Base-by-base conservation (phyloP, 1,140 invertebrate species). In the Tetramorium simillimum region DNA sequence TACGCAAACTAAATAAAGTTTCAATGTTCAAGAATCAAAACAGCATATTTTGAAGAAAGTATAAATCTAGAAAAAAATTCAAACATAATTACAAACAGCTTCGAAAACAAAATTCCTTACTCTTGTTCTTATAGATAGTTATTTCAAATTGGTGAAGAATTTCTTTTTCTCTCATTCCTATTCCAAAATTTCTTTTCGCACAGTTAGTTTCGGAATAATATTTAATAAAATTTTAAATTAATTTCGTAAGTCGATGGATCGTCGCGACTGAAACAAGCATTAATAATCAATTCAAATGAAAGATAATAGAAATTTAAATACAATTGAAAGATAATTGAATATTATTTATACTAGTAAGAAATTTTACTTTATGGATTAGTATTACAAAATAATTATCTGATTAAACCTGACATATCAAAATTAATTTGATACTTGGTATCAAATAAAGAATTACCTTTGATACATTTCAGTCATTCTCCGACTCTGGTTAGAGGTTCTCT, bases 71-170 rank as follows among this genome's bases (percentile, higher is more conserved):
- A 72, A n/a, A 58, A 21, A 56, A 43, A 77, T 43, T 53, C 16
- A 33, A 70, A 75, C 28, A 65, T 33, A 69, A 14, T 73, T 40
- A 51, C 10, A 33, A 67, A 51, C 46, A 12, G 24, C 3, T 67
- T 80, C 4, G 62, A 76, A 76, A 76, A 76, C 53, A 60, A 76
- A 76, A 60, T 60, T 76, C 73, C 73, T 76, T 5, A 9, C 5
- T 16, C n/a, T 60, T 43, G 21, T 60, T 60, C 3, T 76, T 76
- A 60, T 60, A 58, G 7, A 51, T 14, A 37, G 37, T 24, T 24
- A 60, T 76, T 60, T 18, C 37, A 60, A 76, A 60, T 60, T 76
- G 12, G 16, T 10, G 1, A 75, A 51, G 2, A 72, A 75, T 76
- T 58, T 76, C 1, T 9, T 60, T 2, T 10, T 60, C n/a, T 18